These are phyloP conservation scores for Muscidifurax raptorellus DNA, from an alignment of 1,140 invertebrate genomes.

Conservation along the genomic window DNA sequence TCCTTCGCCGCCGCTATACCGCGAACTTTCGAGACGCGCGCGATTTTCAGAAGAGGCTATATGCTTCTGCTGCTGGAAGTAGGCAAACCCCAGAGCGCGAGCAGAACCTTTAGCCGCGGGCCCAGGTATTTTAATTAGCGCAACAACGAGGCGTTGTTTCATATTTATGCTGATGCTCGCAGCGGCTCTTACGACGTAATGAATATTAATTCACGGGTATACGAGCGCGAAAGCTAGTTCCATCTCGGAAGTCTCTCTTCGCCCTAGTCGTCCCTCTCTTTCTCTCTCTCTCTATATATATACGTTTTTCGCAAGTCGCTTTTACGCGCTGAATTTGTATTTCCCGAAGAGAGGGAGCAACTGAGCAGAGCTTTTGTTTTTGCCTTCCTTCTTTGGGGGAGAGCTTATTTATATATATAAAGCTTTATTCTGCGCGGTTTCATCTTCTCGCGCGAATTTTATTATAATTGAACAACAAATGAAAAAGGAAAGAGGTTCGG, in stretches of 20 bases:
- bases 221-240: conserved; percentile 12
- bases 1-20: conserved; percentile 7
- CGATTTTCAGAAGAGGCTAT: neutral
- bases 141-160: conserved; percentile 66
- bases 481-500: neutral
- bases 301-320: conserved; percentile 10
- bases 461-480: conserved; percentile 23
- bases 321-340: neutral
- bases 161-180: conserved; percentile 60
- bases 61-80: neutral
- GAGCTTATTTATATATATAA: conserved; percentile 18
- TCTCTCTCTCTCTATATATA: neutral
- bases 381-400: neutral
- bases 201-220: conserved; percentile 67
- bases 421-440: neutral
- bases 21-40: neutral
- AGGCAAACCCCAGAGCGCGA: conserved; percentile 21
- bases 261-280: neutral
- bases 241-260: neutral
- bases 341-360: too few species aligned
- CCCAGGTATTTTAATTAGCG: conserved; percentile 71
- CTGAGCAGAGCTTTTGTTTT: neutral
- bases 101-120: conserved; percentile 52
- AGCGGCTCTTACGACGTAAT: conserved; percentile 61
- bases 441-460: neutral